Evolutionary conservation across 1,140 invertebrate genomes (phyloP), one percentile per base, ranked within the genome.

Genomic region (Melanaphis sacchari): DNA sequence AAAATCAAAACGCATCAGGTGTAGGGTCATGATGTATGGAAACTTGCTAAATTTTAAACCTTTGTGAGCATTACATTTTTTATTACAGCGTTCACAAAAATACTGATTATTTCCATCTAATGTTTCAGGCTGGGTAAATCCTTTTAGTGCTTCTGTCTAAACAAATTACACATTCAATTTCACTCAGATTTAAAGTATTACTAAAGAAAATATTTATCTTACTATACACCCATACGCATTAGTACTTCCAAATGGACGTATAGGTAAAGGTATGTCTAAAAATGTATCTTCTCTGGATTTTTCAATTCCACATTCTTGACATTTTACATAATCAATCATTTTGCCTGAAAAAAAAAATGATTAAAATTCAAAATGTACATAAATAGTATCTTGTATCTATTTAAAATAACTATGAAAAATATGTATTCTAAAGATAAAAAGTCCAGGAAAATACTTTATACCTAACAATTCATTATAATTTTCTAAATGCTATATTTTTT

Each of bases 281-380:
- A 98, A 99, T 21, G 97, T 97, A 95, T 98, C 98, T 95, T 97
- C 97, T 90, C 97, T 96, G 24, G 97, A 97, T 95, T 98, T 98
- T 94, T 98, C 98, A 85, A 97, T 97, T 41, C 96, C 96, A 96
- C 98, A 99, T 95, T 98, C 97, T 59, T 98, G 95, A 95, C 98
- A 99, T 95, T 98, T 98, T 9, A 99, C 98, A 95, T 98, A 99
- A 95, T 99, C 98, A 93, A 98, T 97, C 96, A 98, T 97, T 95
- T 98, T 98, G 94, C 97, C 97, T 97, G 96, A 49, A 93, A 93
- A 15, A 38, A 82, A 41, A 3, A 26, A 22, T 7, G 1, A 46
- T 49, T 52, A 49, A 36, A 89, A 89, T 9, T 38, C 0, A 38
- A 52, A 18, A 76, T 76, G 59, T 76, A n/a, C n/a, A n/a, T n/a